Evolutionary conservation across 2,113 vertebrate genomes (phyloP), one percentile per base, ranked within the genome.

Genomic region (Phaetusa simplex): DNA sequence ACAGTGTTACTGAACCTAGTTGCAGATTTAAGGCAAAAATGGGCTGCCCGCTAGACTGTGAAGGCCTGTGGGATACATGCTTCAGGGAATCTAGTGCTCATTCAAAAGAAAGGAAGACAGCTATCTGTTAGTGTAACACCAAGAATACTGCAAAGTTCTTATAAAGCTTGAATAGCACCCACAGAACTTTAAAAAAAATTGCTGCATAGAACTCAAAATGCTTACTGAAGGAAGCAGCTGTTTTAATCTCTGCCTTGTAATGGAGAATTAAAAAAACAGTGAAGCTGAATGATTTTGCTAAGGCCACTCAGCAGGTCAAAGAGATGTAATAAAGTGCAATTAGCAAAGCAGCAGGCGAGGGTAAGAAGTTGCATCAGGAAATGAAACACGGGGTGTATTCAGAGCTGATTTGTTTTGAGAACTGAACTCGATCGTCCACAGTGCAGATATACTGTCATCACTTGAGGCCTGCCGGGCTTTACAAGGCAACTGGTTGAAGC

Each of bases 161-260:
- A 8, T 1, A 80, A 67, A 92, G 49, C 27, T 86, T 91, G 71
- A 61, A 27, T 36, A 69, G 16, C 45, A 69, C 27, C 27, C 69
- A 32, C 23, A 61, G 64, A 77, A 20, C 26, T 67, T 80, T 11
- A 29, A 74, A 70, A 67, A 66, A 69, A 32, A 47, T 26, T 19
- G 11, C 40, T 76, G n/a, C 30, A 1, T 40, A 45, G 66, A 80
- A 55, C 16, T 86, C 45, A 88, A 53, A 80, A 49, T 55, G 14
- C 5, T 77, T 73, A 36, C n/a, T 73, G 23, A 67, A 90, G 58
- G 27, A 40, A 93, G 55, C 38, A 62, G 26, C 3, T 80, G 26
- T 93, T 90, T 90, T 43, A 86, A 66, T 81, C 45, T 90, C 50
- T 84, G 32, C n/a, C 36, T 65, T 61, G 40, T 61, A 72, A 61